These are phyloP conservation scores for Ylistrum balloti DNA, from an alignment of 1,140 invertebrate genomes.

Conservation along the genomic window DNA sequence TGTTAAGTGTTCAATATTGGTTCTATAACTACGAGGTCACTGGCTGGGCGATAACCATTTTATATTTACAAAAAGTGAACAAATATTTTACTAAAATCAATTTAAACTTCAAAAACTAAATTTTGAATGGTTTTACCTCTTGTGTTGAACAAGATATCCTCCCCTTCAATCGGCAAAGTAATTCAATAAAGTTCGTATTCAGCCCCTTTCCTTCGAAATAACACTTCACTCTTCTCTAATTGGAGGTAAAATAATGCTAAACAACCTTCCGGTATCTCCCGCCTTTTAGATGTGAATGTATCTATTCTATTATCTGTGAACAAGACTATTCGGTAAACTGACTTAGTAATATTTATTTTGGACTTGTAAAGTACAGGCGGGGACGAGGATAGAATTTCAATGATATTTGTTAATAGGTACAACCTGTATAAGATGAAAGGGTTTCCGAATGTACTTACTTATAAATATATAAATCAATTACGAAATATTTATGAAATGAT, in stretches of 20 bases:
- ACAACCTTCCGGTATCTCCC: not conserved
- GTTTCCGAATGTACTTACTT: too few species aligned
- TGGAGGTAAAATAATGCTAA: constrained; percentile 34
- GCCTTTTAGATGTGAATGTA: not conserved
- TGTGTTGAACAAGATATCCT: constrained; percentile 18
- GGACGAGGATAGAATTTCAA: not conserved
- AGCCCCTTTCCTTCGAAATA: not conserved
- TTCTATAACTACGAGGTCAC: not conserved
- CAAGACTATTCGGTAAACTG: not conserved
- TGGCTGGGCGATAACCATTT: constrained; percentile 13
- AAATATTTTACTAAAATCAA: constrained; percentile 37
- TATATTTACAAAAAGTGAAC: constrained; percentile 16
- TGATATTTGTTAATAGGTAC: not conserved
- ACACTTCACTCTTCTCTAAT: constrained; percentile 33
- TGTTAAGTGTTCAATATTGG: constrained; percentile 10
- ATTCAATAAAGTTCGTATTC: not conserved
- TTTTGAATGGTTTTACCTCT: not conserved
- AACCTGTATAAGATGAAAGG: too few species aligned
- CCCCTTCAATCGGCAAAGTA: constrained; percentile 3
- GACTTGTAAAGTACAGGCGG: not conserved
- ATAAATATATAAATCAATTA: too few species aligned
- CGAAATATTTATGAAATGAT: too few species aligned
- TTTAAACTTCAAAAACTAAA: constrained; percentile 36
- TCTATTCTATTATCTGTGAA: not conserved
- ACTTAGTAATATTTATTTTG: not conserved